Percentiles rank a stretch among this genome's conserved stretches.
These are phyloP conservation scores for Psittacula cyanocephala DNA, from an alignment of 2,113 vertebrate species.

Conservation along the genomic window DNA sequence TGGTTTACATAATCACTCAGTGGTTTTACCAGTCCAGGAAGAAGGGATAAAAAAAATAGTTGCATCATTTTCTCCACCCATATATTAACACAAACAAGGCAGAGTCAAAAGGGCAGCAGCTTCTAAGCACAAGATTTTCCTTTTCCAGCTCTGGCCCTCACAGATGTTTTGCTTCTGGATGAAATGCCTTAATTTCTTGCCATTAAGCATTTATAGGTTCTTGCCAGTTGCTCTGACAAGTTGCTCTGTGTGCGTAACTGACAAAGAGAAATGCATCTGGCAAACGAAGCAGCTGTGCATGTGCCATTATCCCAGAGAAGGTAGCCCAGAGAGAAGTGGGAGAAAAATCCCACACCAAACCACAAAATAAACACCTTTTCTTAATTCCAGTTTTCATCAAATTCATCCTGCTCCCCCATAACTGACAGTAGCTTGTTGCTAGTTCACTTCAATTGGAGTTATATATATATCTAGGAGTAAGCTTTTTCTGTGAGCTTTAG, in stretches of 20 bases:
- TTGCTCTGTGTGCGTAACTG: not conserved
- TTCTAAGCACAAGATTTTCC: not conserved
- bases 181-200: not conserved
- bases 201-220: not conserved
- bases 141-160: not conserved
- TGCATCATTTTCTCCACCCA: slow-evolving; percentile 28
- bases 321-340: not conserved
- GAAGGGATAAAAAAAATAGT: not conserved
- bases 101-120: slow-evolving; percentile 30
- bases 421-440: not conserved
- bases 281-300: not conserved
- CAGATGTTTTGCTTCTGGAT: not conserved
- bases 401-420: not conserved
- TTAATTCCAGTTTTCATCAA: too few species aligned
- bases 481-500: not conserved
- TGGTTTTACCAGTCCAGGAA: slow-evolving; percentile 50
- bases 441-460: not conserved
- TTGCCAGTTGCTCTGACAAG: not conserved
- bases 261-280: not conserved
- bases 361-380: too few species aligned
- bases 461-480: not conserved
- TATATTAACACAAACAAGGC: not conserved
- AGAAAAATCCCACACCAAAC: not conserved
- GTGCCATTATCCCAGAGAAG: not conserved
- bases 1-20: slow-evolving; percentile 39